phyloP scores from a whole-genome alignment of 1,140 invertebrate genomes.

The Pemphigus obesinymphae region DNA sequence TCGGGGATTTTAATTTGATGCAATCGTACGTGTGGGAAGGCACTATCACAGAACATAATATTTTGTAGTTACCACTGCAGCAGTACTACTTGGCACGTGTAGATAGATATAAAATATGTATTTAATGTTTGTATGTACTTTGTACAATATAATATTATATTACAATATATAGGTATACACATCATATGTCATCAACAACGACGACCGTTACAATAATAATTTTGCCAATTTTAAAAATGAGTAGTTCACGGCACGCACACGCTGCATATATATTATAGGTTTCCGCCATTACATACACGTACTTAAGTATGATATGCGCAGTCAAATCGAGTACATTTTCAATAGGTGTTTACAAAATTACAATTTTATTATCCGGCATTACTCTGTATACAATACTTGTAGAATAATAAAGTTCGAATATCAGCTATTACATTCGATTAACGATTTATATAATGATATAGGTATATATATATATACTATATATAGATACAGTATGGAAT shows the following conservation, averaged over 20 bases:
- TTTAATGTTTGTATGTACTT: neutral
- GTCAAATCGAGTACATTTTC: neutral
- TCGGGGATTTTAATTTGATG: no score
- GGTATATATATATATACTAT: no score
- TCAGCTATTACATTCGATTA: no score
- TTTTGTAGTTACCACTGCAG: no score
- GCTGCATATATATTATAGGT: neutral
- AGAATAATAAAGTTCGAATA: no score
- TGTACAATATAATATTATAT: no score
- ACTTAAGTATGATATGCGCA: no score
- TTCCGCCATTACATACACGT: neutral
- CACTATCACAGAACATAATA: no score
- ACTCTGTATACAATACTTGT: no score
- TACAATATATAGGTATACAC: neutral
- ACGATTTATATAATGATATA: no score
- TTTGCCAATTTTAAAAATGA: neutral
- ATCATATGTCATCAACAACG: neutral
- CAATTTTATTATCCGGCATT: neutral
- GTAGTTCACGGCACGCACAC: neutral
- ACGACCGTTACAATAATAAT: constrained; percentile 3
- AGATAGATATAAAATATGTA: neutral
- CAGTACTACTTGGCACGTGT: neutral
- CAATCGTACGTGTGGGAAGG: no score
- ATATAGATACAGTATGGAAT: no score
- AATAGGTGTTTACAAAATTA: constrained; percentile 3